Percentiles rank a stretch among this genome's conserved stretches.
Conservation (phyloP, 2,888 invertebrate species). For the Schizaphis graminum region DNA sequence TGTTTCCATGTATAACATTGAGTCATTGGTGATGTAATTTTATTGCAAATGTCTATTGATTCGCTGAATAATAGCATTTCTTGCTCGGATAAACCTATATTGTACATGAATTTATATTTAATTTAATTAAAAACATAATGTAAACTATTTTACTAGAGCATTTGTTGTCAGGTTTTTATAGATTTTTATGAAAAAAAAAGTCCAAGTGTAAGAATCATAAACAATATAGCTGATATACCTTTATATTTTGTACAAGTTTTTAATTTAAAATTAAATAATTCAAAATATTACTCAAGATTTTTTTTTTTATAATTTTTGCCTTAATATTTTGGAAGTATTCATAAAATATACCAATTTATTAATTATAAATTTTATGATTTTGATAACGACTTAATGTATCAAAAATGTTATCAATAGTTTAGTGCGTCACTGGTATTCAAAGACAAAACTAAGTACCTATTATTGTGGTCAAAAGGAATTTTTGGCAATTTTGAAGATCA, state of each 20-base stretch:
- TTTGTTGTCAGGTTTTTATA: neutral
- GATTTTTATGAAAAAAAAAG: neutral
- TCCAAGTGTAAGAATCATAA: neutral
- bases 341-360: neutral
- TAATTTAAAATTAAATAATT: neutral
- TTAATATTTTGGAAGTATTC: neutral
- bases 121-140: neutral
- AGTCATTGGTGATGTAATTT: constrained; percentile 33
- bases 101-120: neutral
- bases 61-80: constrained; percentile 61
- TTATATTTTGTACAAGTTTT: neutral
- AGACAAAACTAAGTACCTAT: neutral
- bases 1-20: constrained; percentile 38
- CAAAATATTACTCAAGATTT: neutral
- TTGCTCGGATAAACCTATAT: constrained; percentile 53
- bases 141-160: neutral
- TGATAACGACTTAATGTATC: neutral
- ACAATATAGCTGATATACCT: neutral
- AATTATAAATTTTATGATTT: neutral
- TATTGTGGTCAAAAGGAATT: neutral
- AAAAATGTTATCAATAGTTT: neutral
- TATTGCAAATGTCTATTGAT: constrained; percentile 37
- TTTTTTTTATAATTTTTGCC: neutral
- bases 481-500: neutral
- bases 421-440: neutral